A percentile compares a stretch with the other conserved stretches of the same genome.
Conservation (phyloP, 2,113 vertebrate genomes). For the Emydura subglobosa region DNA sequence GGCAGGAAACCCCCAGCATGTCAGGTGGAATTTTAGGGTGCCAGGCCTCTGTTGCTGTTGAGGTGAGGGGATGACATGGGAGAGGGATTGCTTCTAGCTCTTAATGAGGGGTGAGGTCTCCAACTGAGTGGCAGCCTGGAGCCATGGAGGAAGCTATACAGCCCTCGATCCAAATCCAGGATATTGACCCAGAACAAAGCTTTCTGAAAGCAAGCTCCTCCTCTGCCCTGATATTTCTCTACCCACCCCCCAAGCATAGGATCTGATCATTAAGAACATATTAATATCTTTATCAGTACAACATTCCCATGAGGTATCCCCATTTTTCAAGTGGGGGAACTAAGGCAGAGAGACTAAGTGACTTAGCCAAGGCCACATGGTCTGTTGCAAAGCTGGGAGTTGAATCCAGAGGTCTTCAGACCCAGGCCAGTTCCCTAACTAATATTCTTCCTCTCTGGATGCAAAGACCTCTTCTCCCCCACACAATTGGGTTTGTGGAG, state of each 20-base stretch:
- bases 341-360: background rate
- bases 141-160: background rate
- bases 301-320: rapidly evolving
- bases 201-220: background rate
- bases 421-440: rapidly evolving
- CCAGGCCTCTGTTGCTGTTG: rapidly evolving
- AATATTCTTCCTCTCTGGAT: background rate
- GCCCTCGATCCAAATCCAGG: background rate
- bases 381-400: background rate
- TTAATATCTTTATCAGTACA: background rate
- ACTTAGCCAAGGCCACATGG: background rate
- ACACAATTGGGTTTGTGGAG: background rate
- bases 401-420: background rate
- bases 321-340: background rate
- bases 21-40: background rate
- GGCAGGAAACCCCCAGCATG: background rate
- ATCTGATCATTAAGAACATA: background rate
- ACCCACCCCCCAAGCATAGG: background rate
- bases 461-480: background rate
- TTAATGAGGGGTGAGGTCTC: background rate
- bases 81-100: too few relatives aligned
- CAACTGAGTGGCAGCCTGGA: background rate
- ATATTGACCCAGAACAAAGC: background rate
- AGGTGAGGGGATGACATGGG: background rate
- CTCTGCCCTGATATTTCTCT: rapidly evolving